Base-by-base conservation (phyloP, 2,888 invertebrate genomes). In the Pterostichus niger region DNA sequence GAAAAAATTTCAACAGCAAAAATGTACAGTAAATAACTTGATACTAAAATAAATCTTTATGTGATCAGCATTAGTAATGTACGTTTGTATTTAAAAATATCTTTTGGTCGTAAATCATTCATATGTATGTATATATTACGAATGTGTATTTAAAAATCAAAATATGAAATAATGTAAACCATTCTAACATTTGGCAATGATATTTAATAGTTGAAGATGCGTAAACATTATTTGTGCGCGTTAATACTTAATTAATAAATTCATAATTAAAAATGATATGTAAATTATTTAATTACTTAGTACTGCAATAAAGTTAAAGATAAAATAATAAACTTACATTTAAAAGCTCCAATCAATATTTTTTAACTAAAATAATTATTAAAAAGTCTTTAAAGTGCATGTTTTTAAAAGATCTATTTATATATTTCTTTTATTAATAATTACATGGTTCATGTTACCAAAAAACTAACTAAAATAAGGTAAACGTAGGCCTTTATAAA, bases 381-480 rank as follows among this genome's bases (percentile, higher is more conserved):
- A 3, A 61, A 33, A 61, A 35, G 31, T 6, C 11, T 61, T 61
- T 33, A 35, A 9, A 61, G 2, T 61, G 31, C 11, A 61, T 35
- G 31, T 61, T 61, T 31, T 9, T 10, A 31, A 6, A 59, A 3
- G 1, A 17, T 31, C 24, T 17, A 31, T 59, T 17, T 24, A 31
- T 10, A 59, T 31, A 59, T 59, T 59, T 54, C 13, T 54, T 56
- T 24, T 56, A 56, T 17, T 17, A 24, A 31, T 68, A 40, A 6
- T 40, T 33, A n/a, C 13, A 44, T 44, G 13, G n/a, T 33, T n/a
- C 44, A 46, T 6, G 17, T 40, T 46, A 35, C 44, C 4, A 71
- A 71, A 71, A 71, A 71, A 71, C 71, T 71, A 40, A 44, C n/a
- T 40, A 24, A 71, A 44, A 44, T 44, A 71, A 11, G 13, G n/a